These are phyloP conservation scores for Microcebus tavaratra DNA, from an alignment of 2,113 vertebrate species.

Conservation along the genomic window DNA sequence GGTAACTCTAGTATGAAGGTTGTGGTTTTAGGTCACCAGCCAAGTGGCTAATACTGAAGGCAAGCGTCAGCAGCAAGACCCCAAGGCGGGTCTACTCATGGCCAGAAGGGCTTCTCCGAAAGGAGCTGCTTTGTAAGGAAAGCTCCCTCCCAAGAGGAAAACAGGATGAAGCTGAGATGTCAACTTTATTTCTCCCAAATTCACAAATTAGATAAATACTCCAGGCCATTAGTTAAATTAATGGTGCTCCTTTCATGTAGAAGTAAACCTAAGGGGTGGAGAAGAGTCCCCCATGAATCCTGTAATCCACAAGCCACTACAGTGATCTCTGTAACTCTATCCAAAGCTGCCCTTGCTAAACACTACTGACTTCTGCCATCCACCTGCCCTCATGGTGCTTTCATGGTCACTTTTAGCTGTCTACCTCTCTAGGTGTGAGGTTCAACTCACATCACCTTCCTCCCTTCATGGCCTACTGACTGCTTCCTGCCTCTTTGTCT, in stretches of 20 bases:
- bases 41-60: background rate
- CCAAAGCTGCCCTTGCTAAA: background rate
- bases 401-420: rapidly evolving
- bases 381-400: background rate
- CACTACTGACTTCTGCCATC: background rate
- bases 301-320: rapidly evolving
- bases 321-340: background rate
- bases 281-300: background rate
- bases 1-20: background rate
- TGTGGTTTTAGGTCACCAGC: background rate
- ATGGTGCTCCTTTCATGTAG: background rate
- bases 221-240: background rate
- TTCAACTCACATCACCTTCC: background rate
- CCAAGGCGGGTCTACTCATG: background rate
- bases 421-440: background rate
- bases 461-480: rapidly evolving
- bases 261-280: background rate
- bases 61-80: background rate
- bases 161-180: background rate
- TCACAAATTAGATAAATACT: background rate
- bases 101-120: background rate
- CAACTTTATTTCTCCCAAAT: background rate
- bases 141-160: background rate
- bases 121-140: background rate
- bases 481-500: background rate